These are phyloP conservation scores for Buceros bicornis DNA, from an alignment of 2,797 vertebrate species.

Conservation along the genomic window DNA sequence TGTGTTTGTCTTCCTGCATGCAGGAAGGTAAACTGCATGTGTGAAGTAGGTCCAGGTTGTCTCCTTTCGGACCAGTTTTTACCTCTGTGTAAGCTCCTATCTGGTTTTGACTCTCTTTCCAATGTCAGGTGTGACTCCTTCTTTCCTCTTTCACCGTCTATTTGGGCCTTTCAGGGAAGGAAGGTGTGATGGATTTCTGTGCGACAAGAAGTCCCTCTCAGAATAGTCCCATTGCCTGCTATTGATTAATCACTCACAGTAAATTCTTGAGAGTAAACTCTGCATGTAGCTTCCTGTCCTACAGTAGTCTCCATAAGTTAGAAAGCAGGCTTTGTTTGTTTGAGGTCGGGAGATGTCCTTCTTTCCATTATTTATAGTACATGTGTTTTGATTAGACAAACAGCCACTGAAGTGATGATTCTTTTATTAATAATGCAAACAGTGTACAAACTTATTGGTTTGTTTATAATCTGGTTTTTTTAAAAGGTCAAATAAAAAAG, in stretches of 20 bases:
- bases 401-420: slow-evolving; percentile 20
- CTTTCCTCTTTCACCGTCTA: neutral
- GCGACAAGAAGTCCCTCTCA: neutral
- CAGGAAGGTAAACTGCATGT: accelerated
- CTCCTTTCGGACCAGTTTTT: neutral
- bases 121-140: neutral
- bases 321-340: neutral
- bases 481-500: slow-evolving; percentile 62
- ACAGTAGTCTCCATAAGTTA: neutral
- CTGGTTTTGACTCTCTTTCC: neutral
- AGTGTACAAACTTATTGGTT: slow-evolving; percentile 59
- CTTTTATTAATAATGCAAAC: slow-evolving; percentile 67
- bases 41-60: neutral
- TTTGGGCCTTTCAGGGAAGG: neutral
- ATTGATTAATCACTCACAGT: neutral
- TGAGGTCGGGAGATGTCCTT: slow-evolving; percentile 8
- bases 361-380: slow-evolving; percentile 24
- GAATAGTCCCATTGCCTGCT: neutral
- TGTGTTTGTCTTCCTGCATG: neutral
- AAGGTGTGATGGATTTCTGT: neutral
- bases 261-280: neutral
- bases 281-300: neutral
- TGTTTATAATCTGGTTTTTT: slow-evolving; percentile 62
- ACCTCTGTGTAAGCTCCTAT: neutral
- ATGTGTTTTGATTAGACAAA: slow-evolving; percentile 27